These are phyloP conservation scores for Arvicanthis niloticus DNA, from an alignment of 2,113 vertebrate species.

Conservation along the genomic window DNA sequence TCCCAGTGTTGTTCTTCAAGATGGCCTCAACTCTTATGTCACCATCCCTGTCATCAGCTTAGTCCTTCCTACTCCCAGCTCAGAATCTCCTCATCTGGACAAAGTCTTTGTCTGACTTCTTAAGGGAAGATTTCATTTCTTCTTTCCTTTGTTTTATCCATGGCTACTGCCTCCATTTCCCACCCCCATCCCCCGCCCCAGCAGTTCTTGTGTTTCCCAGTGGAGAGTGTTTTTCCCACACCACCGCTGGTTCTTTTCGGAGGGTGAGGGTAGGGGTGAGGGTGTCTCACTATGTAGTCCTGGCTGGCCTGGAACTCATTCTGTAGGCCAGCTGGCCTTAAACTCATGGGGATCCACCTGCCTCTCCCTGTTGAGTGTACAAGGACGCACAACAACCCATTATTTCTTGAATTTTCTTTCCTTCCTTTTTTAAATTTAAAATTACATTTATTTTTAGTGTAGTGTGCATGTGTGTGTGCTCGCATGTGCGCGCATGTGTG, in stretches of 20 bases:
- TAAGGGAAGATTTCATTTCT: neutral
- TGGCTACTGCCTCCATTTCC: neutral
- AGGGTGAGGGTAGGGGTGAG: too few relatives aligned
- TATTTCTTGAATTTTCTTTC: neutral
- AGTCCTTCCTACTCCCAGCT: neutral
- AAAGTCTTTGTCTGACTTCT: constrained; percentile 19
- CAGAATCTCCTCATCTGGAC: neutral
- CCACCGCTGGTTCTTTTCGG: neutral
- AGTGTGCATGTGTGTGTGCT: neutral
- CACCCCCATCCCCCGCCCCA: neutral
- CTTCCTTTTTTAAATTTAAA: neutral
- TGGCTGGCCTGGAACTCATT: neutral
- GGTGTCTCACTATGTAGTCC: too few relatives aligned
- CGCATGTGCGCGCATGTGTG: neutral
- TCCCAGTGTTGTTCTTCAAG: neutral
- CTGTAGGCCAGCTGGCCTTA: neutral
- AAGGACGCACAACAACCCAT: neutral
- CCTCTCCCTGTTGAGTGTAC: neutral
- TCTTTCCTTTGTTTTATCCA: neutral
- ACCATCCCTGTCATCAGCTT: neutral
- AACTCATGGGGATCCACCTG: neutral
- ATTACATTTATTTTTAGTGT: neutral
- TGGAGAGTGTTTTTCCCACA: neutral
- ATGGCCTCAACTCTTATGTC: neutral
- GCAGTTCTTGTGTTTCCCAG: neutral